Base-by-base conservation (phyloP, 2,113 vertebrate species). In the Arizona elegans region DNA sequence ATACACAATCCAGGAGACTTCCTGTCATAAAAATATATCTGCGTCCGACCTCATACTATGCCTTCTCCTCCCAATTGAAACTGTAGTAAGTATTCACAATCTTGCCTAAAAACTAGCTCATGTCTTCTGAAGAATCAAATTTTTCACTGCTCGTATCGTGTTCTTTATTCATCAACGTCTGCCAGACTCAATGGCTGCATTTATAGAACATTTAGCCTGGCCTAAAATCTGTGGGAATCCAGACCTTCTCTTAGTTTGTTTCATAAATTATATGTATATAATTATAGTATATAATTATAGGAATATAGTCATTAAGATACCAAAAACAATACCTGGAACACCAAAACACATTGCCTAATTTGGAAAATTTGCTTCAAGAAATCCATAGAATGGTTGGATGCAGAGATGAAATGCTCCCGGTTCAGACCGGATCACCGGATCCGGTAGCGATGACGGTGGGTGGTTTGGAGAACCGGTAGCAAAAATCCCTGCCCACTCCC, bases 1-100 rank as follows among this genome's bases (percentile, higher is more conserved):
- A 65, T 97, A 96, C 93, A 94, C 97, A 86, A 94, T 98, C 93
- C 95, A 92, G 91, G 96, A 98, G 90, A 96, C 96, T 50, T 95
- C 95, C 8, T 97, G 97, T 92, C 92, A 13, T 17, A 95, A 96
- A 95, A 38, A 38, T 38, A 38, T 38, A 38, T 38, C 38, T 38
- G 38, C 1, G 38, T 38, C 1, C 38, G 38, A 38, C 38, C 38
- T 38, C 38, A 38, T 38, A 38, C 38, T 38, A 38, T 96, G 96
- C 90, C 47, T 94, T 50, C 90, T 95, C 7, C 96, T 96, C 90
- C n/a, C 96, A 93, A 0, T 2, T 0, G 91, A 91, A 93, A 10
- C 0, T 24, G 94, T 94, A 54, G 97, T 97, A 93, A 95, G 96
- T 96, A 94, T 19, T 54, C 47, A 10, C 56, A 50, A 53, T 2